Percentiles rank a stretch among this genome's conserved stretches.
Conservation (phyloP, 2,797 vertebrate genomes). For the Picus viridis region DNA sequence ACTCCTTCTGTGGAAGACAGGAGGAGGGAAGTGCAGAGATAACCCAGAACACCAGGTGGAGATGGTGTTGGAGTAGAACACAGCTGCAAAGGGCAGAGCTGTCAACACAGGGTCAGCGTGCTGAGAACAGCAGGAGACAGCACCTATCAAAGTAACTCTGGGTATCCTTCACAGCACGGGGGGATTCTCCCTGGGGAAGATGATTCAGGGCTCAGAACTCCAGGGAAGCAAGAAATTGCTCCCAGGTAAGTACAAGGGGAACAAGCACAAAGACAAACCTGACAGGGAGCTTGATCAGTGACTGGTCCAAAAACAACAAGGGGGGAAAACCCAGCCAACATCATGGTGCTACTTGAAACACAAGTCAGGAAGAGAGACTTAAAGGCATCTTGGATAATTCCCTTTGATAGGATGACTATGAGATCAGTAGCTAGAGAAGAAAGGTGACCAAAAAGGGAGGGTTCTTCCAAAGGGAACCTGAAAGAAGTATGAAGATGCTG, state of each 20-base stretch:
- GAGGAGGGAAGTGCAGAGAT: not conserved
- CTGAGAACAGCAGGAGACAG: not conserved
- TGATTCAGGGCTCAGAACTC: not conserved
- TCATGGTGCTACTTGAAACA: not conserved
- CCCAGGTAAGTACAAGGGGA: not conserved
- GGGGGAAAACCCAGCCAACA: not conserved
- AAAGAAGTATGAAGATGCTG: not conserved
- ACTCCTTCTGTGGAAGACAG: not conserved
- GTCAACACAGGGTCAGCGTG: not conserved
- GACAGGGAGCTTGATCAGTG: not conserved
- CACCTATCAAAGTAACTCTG: not conserved
- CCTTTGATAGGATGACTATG: too few relatives aligned
- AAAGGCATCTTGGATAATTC: not conserved
- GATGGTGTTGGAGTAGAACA: rapidly evolving
- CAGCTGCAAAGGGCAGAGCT: not conserved
- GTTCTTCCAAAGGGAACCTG: not conserved
- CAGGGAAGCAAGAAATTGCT: not conserved
- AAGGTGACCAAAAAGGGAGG: not conserved
- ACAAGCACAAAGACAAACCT: not conserved
- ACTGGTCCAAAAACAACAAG: not conserved
- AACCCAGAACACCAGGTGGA: not conserved
- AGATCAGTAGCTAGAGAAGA: too few relatives aligned
- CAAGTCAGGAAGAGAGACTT: not conserved
- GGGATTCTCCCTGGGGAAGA: not conserved
- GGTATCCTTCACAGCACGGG: not conserved